Evolutionary conservation across 1,140 invertebrate species (phyloP), one percentile per base, ranked within the genome.

Genomic region (Harpegnathos saltator): DNA sequence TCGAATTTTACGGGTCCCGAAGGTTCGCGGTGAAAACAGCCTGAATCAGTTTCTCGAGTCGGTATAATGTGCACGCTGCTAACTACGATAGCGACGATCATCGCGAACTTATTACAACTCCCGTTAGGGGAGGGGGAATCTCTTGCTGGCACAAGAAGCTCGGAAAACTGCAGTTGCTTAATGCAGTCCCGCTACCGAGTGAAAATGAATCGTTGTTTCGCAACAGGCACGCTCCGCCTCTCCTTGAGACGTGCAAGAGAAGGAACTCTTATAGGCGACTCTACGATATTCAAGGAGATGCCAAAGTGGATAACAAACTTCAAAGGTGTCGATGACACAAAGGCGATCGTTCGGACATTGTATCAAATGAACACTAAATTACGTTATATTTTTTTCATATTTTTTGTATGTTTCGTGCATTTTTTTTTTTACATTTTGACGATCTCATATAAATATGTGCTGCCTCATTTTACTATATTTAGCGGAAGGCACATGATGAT

Each of bases 191-290:
- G n/a, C 44, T 62, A 24, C 44, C 3, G 17, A 82, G 69, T 19
- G 69, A 82, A 74, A 82, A 82, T 74, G 62, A 62, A 63, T 82
- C 62, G 71, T 56, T 62, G 26, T 17, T 61, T 56, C 78, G 12
- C 62, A 62, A 69, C 58, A 26, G 44, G 17, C 38, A 74, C 44
- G 33, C 58, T 58, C 9, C 17, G 22, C 52, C 14, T 78, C 19
- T 80, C 38, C 22, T 15, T 29, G 17, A 58, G 50, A 58, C 65
- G 58, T 48, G 58, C 69, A 71, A 29, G 48, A 78, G 11, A 44
- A 71, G 26, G 48, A 68, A 12, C 54, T 44, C 59, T 54, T 59
- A 58, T 38, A 78, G 68, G 44, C 52, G 56, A 19, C 29, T 78
- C 48, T 62, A 50, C 29, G 5, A 33, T n/a, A n/a, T n/a, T n/a